Base-by-base conservation (phyloP, 1,140 invertebrate genomes). In the Arctopsyche grandis region DNA sequence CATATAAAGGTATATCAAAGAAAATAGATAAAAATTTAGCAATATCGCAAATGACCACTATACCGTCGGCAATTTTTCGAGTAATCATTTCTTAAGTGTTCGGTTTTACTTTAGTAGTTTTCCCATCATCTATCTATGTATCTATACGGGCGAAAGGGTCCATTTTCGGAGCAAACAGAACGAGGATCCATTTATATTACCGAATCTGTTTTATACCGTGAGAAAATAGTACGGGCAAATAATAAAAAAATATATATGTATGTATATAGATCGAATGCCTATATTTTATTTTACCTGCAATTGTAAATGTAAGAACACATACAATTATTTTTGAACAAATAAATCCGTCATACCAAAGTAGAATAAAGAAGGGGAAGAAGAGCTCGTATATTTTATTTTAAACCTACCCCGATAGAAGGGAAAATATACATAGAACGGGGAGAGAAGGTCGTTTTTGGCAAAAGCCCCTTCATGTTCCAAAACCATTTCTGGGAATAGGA, bases 401-500 rank as follows among this genome's bases (percentile, higher is more conserved):
- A 52, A 66, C 26, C 63, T 66, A 21, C 69, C 4, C 29, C 66
- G 66, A 71, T 46, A 46, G 69, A 71, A 71, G 43, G 38, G 69
- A 71, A 16, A 46, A 71, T 69, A 69, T 69, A 43, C 29, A 46
- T 16, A 44, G 69, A 56, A 24, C 24, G 21, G 52, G 46, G 24
- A 46, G 60, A 70, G 69, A 70, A 70, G 10, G 19, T 16, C 21
- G 9, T 26, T 70, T 9, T 26, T 43, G 12, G 26, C n/a, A 16
- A 52, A 26, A 24, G 69, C 0, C 44, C 71, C 71, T 48, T 56
- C 22, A 19, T 29, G 46, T 56, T 74, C 71, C 5, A 56, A 74
- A 74, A 74, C 48, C 44, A 52, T 56, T 76, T 76, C 74, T 75
- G 52, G 73, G 58, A 76, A 76, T 63, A 76, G 74, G 71, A 73